Base-by-base conservation (phyloP, 2,113 vertebrate species). In the Turdus rufiventris region DNA sequence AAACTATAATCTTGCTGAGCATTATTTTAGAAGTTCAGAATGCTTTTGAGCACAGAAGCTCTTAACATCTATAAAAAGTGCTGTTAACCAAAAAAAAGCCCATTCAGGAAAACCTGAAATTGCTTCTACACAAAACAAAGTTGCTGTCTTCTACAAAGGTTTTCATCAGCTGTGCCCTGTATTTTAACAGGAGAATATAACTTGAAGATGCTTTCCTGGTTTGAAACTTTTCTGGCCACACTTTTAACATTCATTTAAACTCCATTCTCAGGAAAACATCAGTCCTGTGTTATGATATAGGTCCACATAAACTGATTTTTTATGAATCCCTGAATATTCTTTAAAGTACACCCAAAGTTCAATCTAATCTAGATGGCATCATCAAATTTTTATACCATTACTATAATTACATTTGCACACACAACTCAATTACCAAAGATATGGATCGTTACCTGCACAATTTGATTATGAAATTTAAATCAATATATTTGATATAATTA, bases 351-450 rank as follows among this genome's bases (percentile, higher is more conserved):
- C 85, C 84, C 95, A 98, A 98, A 98, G 96, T 98, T 98, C 97
- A 98, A 97, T 97, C 96, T 98, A 98, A 98, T 98, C 93, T 98
- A 90, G 96, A 91, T 78, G 83, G 89, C 67, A 97, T 97, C 96
- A 98, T 98, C 93, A 98, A 97, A 97, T 94, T 97, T 98, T 98
- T 97, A 97, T 97, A 96, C 83, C 90, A 97, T 97, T 97, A 97
- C 78, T 89, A 70, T 97, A 97, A 97, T 98, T 97, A 95, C 96
- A 96, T 98, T 98, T 97, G 93, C 82, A 97, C 95, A 89, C 92
- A 95, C 96, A 98, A 98, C 89, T 97, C 90, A 97, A 94, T 98
- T 98, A 98, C 82, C 45, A 96, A 97, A 97, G 91, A 97, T 96
- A 97, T 87, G 89, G 92, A 96, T 97, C 82, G 85, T 97, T 97